Base-by-base conservation (phyloP, 1,140 invertebrate genomes). In the Drosophila biarmipes region DNA sequence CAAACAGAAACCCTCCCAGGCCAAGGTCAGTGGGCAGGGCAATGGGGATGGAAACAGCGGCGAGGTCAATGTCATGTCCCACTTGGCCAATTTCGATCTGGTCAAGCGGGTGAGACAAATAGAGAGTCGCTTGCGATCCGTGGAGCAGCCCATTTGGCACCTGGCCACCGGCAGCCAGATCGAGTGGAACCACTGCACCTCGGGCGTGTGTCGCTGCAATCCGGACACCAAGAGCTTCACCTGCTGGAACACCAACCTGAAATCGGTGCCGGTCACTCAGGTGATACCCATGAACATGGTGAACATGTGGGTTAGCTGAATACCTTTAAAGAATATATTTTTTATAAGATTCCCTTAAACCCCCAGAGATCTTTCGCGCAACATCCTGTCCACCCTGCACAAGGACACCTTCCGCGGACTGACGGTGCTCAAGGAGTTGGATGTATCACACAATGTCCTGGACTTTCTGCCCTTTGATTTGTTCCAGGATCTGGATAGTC, bases 71-170 rank as follows among this genome's bases (percentile, higher is more conserved):
- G 51, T 71, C 51, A 56, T 80, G 54, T 71, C 81, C 2, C 67
- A 76, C 45, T 49, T 82, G 35, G 57, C 61, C 14, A 74, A 66
- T 6, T 80, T 77, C 29, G 78, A 84, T 40, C 54, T 89, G 37
- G 45, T 73, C 6, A 91, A 91, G 64, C 71, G 93, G 12, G 87
- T 91, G 21, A 71, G 90, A 0, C 93, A 94, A 62, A 91, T 96
- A 17, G 96, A 96, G 73, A 93, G 95, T 59, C 92, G 95, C 54
- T 82, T 96, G 10, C 92, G 95, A 63, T 95, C 96, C 1, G 94
- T 96, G 64, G 96, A 96, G 92, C 95, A 96, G 90, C 94, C 96
- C 95, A 95, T 95, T 40, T 97, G 96, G 96, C 94, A 93, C 54
- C 93, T 96, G 69, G 69, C 80, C 24, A 94, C 51, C 91, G 93